Evolutionary conservation across 1,140 invertebrate species (phyloP).

Genomic region (Atopsyche davidsoni): DNA sequence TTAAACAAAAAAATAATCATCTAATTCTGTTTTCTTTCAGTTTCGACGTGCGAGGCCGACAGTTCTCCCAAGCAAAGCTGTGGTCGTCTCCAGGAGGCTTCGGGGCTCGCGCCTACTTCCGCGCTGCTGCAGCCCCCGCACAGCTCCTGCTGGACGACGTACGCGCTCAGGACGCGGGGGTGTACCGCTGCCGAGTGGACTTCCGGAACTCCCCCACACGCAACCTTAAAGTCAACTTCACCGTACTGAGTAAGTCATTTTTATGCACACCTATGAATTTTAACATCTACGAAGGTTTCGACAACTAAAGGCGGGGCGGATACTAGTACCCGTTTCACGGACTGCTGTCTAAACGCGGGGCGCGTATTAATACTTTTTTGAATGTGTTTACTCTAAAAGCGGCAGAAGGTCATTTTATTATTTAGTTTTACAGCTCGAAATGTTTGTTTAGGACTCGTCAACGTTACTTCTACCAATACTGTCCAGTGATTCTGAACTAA

Average conservation of each 20-base stretch:
- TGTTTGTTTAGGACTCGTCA: no score
- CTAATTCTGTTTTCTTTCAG: constrained; percentile 49
- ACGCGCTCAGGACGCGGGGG: constrained; percentile 65
- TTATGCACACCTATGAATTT: not conserved
- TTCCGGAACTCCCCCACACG: constrained; percentile 81
- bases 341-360: no score
- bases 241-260: constrained; percentile 73
- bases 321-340: no score
- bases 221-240: constrained; percentile 79
- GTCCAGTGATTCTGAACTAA: no score
- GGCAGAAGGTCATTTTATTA: no score
- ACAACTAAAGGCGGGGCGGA: no score
- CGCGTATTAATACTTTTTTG: no score
- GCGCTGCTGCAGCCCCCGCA: constrained; percentile 59
- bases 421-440: no score
- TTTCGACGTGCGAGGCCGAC: constrained; percentile 73
- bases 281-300: not conserved
- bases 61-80: constrained; percentile 63
- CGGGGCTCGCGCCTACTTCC: constrained; percentile 68
- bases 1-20: constrained; percentile 1
- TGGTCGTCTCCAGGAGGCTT: constrained; percentile 78
- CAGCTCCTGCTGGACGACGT: constrained; percentile 68
- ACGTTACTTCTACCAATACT: no score
- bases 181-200: constrained; percentile 82
- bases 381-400: no score